Base-by-base conservation (phyloP, 2,888 invertebrate genomes). In the Helicoverpa assulta region DNA sequence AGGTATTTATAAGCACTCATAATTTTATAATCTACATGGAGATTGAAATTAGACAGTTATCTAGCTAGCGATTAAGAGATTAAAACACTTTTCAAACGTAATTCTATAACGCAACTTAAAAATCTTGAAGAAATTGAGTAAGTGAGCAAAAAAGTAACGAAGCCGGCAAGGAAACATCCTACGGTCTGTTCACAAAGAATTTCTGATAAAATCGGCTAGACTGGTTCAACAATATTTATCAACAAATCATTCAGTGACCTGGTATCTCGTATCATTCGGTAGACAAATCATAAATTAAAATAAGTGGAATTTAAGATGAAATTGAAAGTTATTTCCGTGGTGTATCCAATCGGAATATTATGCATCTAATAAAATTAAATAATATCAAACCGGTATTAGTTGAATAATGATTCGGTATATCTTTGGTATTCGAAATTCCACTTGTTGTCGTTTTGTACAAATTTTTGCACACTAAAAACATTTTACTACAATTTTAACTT, bases 401-500 rank as follows among this genome's bases (percentile, higher is more conserved):
- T 53, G 74, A 53, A 74, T 66, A 70, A 18, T 65, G 43, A 61
- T 61, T 67, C 57, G 59, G 43, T 57, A 52, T 57, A 33, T 57
- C 70, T n/a, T 55, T 64, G 54, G 37, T 63, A 64, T 56, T 69
- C 19, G 37, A 16, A 37, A 59, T 19, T 73, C 70, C 80, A 69
- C 67, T 47, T 21, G 59, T 55, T 57, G 77, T 37, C 26, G 51
- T 55, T 59, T 59, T 68, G 33, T 70, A 82, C 55, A 70, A 64
- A 71, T 55, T 58, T 72, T 73, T 76, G 59, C 69, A 79, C 73
- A 71, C 26, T 53, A 60, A 58, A 70, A 61, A 73, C 81, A 76
- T 78, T 61, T 63, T 55, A 51, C 68, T 67, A 59, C 14, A 56
- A 60, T 43, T 21, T 67, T 19, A 51, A 61, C 52, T 64, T 74